These are phyloP conservation scores for Threskiornis aethiopicus DNA, from an alignment of 2,797 vertebrate species.

Conservation along the genomic window DNA sequence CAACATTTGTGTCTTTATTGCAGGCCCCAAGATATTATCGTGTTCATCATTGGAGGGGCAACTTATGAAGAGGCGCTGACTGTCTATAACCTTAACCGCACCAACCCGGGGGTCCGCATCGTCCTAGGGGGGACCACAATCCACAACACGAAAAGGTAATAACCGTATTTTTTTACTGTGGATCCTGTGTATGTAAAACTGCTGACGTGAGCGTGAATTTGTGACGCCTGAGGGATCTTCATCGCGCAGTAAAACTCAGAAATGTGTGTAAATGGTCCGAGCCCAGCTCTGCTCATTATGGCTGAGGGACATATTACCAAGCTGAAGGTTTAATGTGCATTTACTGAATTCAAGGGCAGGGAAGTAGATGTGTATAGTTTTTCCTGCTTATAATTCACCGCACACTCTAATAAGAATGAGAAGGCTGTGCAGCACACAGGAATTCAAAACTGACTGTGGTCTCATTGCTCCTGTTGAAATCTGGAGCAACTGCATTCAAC, in stretches of 20 bases:
- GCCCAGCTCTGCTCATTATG: background rate
- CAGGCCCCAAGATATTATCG: constrained; percentile 93
- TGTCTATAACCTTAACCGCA: constrained; percentile 93
- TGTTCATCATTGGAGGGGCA: constrained; percentile 91
- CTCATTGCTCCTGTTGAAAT: background rate
- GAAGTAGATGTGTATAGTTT: background rate
- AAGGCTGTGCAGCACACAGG: background rate
- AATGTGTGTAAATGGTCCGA: fast-evolving
- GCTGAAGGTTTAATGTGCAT: background rate
- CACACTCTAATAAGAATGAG: background rate
- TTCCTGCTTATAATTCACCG: background rate
- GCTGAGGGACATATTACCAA: background rate
- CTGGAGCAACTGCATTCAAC: background rate
- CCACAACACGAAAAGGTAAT: constrained; percentile 92
- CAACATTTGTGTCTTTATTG: background rate
- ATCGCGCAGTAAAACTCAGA: fast-evolving
- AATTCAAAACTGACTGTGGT: background rate
- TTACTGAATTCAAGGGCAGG: background rate
- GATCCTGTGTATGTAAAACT: fast-evolving
- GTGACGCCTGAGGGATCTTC: background rate
- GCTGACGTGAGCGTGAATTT: fast-evolving
- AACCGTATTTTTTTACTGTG: fast-evolving
- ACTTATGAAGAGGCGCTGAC: constrained; percentile 91
- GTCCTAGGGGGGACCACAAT: constrained; percentile 90
- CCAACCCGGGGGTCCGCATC: constrained; percentile 87